Base-by-base conservation (phyloP, 2,888 invertebrate species). In the Parascotia fuliginaria region DNA sequence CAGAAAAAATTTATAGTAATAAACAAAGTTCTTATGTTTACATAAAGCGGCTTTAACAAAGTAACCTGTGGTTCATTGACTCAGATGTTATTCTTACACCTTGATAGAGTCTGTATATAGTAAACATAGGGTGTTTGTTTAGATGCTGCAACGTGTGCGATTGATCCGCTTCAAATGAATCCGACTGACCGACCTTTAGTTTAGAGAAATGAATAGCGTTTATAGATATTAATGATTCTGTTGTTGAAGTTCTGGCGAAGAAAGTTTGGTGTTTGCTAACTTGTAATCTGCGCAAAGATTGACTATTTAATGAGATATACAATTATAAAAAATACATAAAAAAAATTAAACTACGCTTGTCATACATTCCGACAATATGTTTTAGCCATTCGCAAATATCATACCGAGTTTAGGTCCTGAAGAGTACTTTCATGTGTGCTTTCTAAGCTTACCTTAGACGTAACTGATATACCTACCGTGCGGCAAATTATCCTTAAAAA, bases 11-110 rank as follows among this genome's bases (percentile, higher is more conserved):
- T 40, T 15, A 14, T 55, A 66, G 58, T 64, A 65, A 64, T 68
- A 73, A 77, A 75, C 71, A 71, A 45, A 32, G 37, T 52, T 47
- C 51, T 60, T 62, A 59, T 78, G 81, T 85, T 84, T 85, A 86
- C 68, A 58, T n/a, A 31, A 45, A 50, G 80, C 81, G 83, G 85
- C 80, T 60, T 75, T 67, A 64, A 77, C 87, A 89, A 87, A 88
- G 85, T 75, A 76, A 78, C 77, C 70, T 81, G 82, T 66, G 85
- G 89, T 88, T 88, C 87, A 84, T 75, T 81, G 87, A 84, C 89
- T 87, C 69, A 58, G 40, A 58, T 85, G 88, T 89, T 89, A 87
- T 86, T 85, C 72, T 86, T 80, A 68, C 81, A 85, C 87, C 86
- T 85, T 83, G 79, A 85, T 85, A 79, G 76, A 78, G 74, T 77